phyloP scores from a whole-genome alignment of 2,888 invertebrate genomes.

The Phyllotreta striolata region DNA sequence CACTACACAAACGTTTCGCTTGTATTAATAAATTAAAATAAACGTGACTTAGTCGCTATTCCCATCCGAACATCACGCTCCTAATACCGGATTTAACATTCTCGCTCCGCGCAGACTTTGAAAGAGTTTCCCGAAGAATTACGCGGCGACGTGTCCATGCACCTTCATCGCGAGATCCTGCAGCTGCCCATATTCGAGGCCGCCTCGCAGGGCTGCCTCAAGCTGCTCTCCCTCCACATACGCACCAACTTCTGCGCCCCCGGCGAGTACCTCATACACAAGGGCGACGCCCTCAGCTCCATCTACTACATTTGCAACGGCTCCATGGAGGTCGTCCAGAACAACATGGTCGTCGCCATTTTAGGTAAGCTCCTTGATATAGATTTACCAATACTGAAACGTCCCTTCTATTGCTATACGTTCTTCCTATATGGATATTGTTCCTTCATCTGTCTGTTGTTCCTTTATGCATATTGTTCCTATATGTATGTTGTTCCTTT shows the following conservation, averaged over 20 bases:
- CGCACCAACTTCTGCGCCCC: constrained; percentile 96
- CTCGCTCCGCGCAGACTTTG: constrained; percentile 72
- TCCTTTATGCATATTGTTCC: too few species aligned
- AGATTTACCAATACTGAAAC: too few species aligned
- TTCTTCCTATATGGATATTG: too few species aligned
- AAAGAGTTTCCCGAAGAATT: constrained; percentile 97
- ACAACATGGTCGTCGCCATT: constrained; percentile 96
- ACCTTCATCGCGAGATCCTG: constrained; percentile 92
- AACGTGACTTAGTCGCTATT: too few species aligned
- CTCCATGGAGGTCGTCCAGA: constrained; percentile 96
- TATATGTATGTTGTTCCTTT: neutral
- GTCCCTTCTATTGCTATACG: too few species aligned
- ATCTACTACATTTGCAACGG: constrained; percentile 97
- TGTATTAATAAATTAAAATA: too few species aligned
- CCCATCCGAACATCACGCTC: too few species aligned
- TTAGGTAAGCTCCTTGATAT: constrained; percentile 87
- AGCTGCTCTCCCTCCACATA: constrained; percentile 90
- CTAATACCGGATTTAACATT: too few species aligned
- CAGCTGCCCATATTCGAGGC: constrained; percentile 94
- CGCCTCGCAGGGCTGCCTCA: constrained; percentile 93
- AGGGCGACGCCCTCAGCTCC: constrained; percentile 91
- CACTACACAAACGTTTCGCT: too few species aligned
- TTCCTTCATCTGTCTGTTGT: too few species aligned
- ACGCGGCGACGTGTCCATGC: constrained; percentile 94
- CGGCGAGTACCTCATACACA: constrained; percentile 92